phyloP scores from a whole-genome alignment of 1,140 invertebrate species.

The Aphelenchoides fujianensis region DNA sequence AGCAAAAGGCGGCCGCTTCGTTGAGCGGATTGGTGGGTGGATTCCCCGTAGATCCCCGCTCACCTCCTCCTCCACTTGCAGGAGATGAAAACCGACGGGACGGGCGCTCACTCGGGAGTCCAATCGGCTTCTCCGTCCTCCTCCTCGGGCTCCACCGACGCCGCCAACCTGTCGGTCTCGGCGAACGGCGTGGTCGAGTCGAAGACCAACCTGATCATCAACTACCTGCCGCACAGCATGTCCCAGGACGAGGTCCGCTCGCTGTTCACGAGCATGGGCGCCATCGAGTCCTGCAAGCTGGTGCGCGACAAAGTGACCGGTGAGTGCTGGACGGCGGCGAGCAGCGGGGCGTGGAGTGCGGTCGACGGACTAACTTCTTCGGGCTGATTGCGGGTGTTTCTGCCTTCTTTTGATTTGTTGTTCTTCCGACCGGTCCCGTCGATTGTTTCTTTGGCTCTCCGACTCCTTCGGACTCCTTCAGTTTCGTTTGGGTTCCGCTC shows the following conservation, averaged over 20 bases:
- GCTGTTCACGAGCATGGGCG: conserved; percentile 92
- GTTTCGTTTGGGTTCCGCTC: too few relatives aligned
- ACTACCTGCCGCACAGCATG: conserved; percentile 99
- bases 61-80: background rate
- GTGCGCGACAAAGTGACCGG: conserved; percentile 96
- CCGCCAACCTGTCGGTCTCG: conserved; percentile 7
- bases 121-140: conserved; percentile 18
- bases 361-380: conserved; percentile 5
- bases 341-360: background rate
- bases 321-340: conserved; percentile 64
- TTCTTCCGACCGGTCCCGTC: conserved; percentile 31
- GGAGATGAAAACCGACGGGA: conserved; percentile 19
- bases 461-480: background rate
- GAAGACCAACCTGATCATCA: conserved; percentile 89
- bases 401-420: conserved; percentile 30
- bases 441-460: conserved; percentile 7
- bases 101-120: background rate
- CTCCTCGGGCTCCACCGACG: background rate
- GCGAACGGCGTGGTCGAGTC: conserved; percentile 25
- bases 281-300: conserved; percentile 97
- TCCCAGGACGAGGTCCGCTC: conserved; percentile 81
- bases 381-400: conserved; percentile 22
- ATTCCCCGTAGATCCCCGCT: background rate
- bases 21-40: conserved; percentile 1
- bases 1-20: conserved; percentile 16